These are phyloP conservation scores for Percina caprodes DNA, from an alignment of 2,113 vertebrate genomes.

Conservation along the genomic window DNA sequence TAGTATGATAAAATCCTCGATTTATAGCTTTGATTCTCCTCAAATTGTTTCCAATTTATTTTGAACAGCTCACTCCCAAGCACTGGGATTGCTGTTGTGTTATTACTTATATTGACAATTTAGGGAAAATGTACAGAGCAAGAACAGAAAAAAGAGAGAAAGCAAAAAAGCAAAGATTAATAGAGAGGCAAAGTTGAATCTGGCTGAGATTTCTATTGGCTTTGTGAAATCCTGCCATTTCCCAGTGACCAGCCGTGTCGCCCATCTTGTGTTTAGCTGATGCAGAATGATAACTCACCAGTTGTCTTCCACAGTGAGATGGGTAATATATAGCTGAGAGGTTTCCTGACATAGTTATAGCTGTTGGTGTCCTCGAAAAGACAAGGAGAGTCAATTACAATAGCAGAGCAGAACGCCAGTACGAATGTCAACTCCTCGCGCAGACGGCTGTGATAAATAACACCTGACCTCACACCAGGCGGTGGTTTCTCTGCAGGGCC, in stretches of 20 bases:
- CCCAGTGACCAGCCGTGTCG: conserved; percentile 59
- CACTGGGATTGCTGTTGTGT: conserved; percentile 20
- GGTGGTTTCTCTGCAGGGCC: conserved; percentile 78
- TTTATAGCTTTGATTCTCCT: conserved; percentile 35
- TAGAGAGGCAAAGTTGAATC: conserved; percentile 27
- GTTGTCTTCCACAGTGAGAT: conserved; percentile 88
- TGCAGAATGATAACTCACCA: conserved; percentile 90
- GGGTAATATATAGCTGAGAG: conserved; percentile 90
- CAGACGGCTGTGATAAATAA: conserved; percentile 87
- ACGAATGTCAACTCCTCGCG: conserved; percentile 86
- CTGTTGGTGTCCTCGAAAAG: conserved; percentile 89
- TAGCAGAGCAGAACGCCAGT: conserved; percentile 79
- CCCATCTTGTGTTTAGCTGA: conserved; percentile 73
- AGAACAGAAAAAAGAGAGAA: neutral
- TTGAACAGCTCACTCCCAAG: neutral
- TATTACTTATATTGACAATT: conserved; percentile 28
- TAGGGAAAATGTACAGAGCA: neutral
- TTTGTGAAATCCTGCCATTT: conserved; percentile 61
- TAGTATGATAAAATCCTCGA: conserved; percentile 16
- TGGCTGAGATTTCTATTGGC: conserved; percentile 62
- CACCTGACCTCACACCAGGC: conserved; percentile 85
- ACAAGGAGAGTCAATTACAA: conserved; percentile 92
- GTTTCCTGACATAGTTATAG: conserved; percentile 92
- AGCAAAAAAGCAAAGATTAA: conserved; percentile 7
- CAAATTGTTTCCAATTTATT: conserved; percentile 35